phyloP scores from a whole-genome alignment of 2,888 invertebrate genomes.

The Pemphredon lugubris region DNA sequence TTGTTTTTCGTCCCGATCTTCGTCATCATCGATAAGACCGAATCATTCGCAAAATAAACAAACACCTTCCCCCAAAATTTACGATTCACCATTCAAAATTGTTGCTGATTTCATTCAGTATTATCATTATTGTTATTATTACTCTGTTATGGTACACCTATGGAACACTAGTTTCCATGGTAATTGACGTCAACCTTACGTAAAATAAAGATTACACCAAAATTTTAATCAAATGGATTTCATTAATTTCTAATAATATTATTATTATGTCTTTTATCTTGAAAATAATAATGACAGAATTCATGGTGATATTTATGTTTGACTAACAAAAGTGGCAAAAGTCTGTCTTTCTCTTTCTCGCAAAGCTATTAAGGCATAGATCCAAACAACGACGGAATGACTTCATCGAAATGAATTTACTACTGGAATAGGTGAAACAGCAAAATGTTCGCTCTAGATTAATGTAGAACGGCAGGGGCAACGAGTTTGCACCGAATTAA shows the following conservation, averaged over 20 bases:
- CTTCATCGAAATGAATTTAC: neutral
- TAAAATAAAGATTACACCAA: too few relatives aligned
- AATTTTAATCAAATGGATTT: too few relatives aligned
- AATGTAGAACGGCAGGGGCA: neutral
- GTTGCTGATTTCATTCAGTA: neutral
- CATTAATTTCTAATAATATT: too few relatives aligned
- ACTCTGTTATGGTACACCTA: neutral
- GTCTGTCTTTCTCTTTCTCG: too few relatives aligned
- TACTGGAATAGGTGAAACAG: neutral
- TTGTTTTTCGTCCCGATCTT: neutral
- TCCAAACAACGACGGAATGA: too few relatives aligned
- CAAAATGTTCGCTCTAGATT: neutral
- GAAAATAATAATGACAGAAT: too few relatives aligned
- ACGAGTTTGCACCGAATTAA: neutral
- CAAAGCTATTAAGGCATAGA: too few relatives aligned
- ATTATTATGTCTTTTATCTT: too few relatives aligned
- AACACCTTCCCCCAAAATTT: neutral
- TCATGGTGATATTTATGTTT: too few relatives aligned
- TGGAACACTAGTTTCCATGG: neutral
- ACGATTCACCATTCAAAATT: neutral
- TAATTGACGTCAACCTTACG: too few relatives aligned
- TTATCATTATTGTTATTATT: too few relatives aligned
- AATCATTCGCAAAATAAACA: constrained; percentile 1
- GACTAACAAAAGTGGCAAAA: too few relatives aligned
- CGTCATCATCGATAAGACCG: neutral